Conservation (phyloP, 2,888 invertebrate species). For the Agrenia bidenticulata region DNA sequence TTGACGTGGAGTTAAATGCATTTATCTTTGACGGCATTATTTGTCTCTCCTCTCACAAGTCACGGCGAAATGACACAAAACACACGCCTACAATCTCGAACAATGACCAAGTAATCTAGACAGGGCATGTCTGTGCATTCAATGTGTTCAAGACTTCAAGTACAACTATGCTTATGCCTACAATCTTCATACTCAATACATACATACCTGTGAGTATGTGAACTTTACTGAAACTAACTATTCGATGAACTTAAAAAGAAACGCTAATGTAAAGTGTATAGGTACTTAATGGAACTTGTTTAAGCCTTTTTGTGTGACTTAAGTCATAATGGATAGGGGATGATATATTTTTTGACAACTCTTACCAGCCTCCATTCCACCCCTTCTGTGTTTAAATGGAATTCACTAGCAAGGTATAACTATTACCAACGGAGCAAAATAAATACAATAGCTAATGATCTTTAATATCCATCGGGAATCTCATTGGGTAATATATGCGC, state of each 20-base stretch:
- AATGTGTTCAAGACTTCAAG: background rate
- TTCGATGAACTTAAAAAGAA: background rate
- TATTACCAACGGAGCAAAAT: too few relatives aligned
- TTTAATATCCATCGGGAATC: too few relatives aligned
- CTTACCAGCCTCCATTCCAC: background rate
- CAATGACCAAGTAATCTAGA: conserved; percentile 19
- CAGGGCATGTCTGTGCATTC: conserved; percentile 6
- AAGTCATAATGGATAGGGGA: background rate
- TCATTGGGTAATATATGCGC: too few relatives aligned
- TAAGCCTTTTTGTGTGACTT: background rate
- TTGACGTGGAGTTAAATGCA: conserved; percentile 22
- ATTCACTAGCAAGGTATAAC: too few relatives aligned
- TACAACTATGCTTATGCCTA: too few relatives aligned
- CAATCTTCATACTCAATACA: too few relatives aligned
- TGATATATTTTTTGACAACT: conserved; percentile 10
- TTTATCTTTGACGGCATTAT: conserved; percentile 34
- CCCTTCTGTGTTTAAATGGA: background rate
- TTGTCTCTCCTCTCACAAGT: conserved; percentile 18
- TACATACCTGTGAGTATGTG: too few relatives aligned
- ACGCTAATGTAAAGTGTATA: background rate
- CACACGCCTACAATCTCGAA: conserved; percentile 33
- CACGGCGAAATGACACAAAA: conserved; percentile 31
- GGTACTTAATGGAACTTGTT: background rate
- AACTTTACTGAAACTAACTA: too few relatives aligned
- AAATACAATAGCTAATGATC: background rate